These are phyloP conservation scores for Lemur catta DNA, from an alignment of 2,797 vertebrate genomes.

Conservation along the genomic window DNA sequence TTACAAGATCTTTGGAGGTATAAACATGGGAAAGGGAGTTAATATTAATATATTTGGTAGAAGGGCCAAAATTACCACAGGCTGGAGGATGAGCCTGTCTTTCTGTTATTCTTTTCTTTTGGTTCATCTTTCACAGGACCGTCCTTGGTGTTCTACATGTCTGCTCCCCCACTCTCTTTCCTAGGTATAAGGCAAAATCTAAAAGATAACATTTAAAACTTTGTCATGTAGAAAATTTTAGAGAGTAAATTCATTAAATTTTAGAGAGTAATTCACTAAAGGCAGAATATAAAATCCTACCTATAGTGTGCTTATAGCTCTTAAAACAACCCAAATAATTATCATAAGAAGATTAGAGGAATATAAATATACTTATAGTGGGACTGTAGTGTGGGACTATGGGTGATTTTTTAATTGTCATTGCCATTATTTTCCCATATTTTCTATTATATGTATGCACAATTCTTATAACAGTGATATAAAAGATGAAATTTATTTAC, in stretches of 20 bases:
- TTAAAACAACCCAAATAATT: not conserved
- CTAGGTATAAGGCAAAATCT: not conserved
- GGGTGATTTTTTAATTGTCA: not conserved
- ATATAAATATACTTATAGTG: not conserved
- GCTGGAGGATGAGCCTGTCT: not conserved
- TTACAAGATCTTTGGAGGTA: not conserved
- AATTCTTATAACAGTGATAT: not conserved
- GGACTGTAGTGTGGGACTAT: not conserved
- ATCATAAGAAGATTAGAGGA: not conserved
- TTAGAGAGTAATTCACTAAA: not conserved
- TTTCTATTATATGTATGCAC: not conserved
- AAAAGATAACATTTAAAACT: not conserved
- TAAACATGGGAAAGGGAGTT: not conserved
- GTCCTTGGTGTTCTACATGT: not conserved
- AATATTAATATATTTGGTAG: not conserved
- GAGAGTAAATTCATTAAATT: not conserved
- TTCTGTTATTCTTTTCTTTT: not conserved
- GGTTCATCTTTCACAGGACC: not conserved
- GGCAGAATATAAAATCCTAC: not conserved
- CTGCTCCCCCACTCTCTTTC: not conserved
- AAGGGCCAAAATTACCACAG: not conserved
- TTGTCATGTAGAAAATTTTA: not conserved
- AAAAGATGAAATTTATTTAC: not conserved
- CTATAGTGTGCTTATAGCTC: not conserved
- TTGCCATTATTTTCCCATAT: not conserved